Conservation (phyloP, 2,113 vertebrate species). For the Fulica atra region DNA sequence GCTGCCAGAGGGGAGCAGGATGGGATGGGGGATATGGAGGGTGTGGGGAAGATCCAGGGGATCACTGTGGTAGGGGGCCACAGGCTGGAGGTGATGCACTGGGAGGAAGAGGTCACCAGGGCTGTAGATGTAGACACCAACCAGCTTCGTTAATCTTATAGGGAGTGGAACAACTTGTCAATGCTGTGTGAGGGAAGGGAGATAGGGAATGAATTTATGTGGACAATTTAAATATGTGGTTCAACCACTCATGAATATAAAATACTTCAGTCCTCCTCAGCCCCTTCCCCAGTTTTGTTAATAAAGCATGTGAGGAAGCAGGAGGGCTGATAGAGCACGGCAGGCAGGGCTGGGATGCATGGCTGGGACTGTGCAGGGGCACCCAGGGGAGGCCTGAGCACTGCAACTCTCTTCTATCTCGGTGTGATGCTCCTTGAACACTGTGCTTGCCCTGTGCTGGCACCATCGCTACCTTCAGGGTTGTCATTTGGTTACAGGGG, state of each 20-base stretch:
- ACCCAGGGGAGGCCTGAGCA: not conserved
- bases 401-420: not conserved
- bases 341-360: not conserved
- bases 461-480: not conserved
- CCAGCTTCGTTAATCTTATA: not conserved
- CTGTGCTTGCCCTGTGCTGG: fast-evolving
- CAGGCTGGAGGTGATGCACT: not conserved
- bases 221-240: not conserved
- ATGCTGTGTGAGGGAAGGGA: not conserved
- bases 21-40: not conserved
- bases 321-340: not conserved
- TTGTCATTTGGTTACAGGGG: not conserved
- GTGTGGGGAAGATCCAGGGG: not conserved
- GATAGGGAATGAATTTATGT: not conserved
- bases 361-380: not conserved
- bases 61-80: too few relatives aligned
- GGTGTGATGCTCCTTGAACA: fast-evolving
- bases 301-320: not conserved
- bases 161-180: not conserved
- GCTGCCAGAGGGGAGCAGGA: not conserved
- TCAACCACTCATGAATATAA: not conserved
- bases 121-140: not conserved
- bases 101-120: not conserved
- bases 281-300: not conserved
- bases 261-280: not conserved